These are phyloP conservation scores for Pelodytes ibericus DNA, from an alignment of 2,797 vertebrate genomes.

Conservation along the genomic window DNA sequence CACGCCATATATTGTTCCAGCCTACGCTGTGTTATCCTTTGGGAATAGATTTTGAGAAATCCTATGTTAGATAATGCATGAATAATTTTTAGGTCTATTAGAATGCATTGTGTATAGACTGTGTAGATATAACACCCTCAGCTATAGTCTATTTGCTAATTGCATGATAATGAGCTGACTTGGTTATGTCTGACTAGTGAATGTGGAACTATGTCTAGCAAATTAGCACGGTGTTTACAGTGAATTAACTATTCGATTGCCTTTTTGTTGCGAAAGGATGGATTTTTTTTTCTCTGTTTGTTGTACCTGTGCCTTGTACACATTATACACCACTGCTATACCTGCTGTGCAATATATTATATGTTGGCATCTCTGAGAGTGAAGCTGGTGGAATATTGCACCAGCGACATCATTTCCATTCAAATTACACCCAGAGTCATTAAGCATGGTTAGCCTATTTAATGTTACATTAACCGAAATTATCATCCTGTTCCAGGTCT, in stretches of 20 bases:
- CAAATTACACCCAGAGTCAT: not conserved
- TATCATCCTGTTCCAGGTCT: not conserved
- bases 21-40: no score
- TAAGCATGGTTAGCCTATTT: conserved; percentile 9
- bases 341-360: not conserved
- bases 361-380: not conserved
- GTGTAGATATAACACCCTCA: not conserved
- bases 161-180: conserved; percentile 1
- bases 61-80: not conserved
- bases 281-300: not conserved
- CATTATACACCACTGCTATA: not conserved
- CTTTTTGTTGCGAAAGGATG: not conserved
- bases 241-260: not conserved
- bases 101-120: not conserved
- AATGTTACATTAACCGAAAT: conserved; percentile 11
- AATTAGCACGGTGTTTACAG: not conserved
- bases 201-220: not conserved
- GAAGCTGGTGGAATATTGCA: not conserved
- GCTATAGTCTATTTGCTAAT: not conserved
- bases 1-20: no score
- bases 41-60: no score
- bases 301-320: not conserved
- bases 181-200: not conserved
- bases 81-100: not conserved
- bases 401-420: not conserved